Conservation (phyloP, 1,140 invertebrate genomes). For the Scaptomyza pallida region DNA sequence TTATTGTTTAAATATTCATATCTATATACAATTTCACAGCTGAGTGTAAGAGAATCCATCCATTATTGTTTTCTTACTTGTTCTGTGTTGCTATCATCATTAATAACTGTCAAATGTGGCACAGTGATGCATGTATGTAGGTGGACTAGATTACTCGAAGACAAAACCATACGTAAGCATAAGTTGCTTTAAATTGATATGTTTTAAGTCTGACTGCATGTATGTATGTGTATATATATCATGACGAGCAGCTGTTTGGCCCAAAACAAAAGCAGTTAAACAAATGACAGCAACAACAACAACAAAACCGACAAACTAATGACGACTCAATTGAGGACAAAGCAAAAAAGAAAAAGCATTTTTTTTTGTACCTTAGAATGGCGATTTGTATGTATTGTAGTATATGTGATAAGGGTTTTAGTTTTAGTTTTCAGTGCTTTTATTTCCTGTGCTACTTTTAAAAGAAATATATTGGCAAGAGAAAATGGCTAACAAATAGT, state of each 20-base stretch:
- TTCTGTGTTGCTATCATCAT: slow-evolving; percentile 1
- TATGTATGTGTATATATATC: too few species aligned
- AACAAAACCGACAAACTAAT: slow-evolving; percentile 46
- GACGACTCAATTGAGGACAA: slow-evolving; percentile 65
- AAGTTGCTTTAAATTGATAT: not conserved
- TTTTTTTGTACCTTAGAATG: slow-evolving; percentile 23
- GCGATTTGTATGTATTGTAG: slow-evolving; percentile 54
- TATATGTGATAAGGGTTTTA: slow-evolving; percentile 48
- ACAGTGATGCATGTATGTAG: slow-evolving; percentile 1
- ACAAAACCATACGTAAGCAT: slow-evolving; percentile 1
- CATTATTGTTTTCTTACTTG: not conserved
- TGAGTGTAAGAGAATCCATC: not conserved
- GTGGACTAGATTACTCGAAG: slow-evolving; percentile 11
- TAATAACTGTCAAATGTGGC: slow-evolving; percentile 3
- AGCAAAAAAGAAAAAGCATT: slow-evolving; percentile 17
- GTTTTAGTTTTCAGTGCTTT: slow-evolving; percentile 4
- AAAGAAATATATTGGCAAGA: slow-evolving; percentile 3
- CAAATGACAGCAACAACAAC: slow-evolving; percentile 52
- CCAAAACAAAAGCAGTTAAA: slow-evolving; percentile 64
- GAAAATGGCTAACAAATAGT: slow-evolving; percentile 2
- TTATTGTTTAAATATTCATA: too few species aligned
- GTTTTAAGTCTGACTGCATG: slow-evolving; percentile 5
- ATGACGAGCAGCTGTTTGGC: slow-evolving; percentile 72
- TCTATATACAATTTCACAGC: not conserved
- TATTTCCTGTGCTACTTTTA: slow-evolving; percentile 8